These are phyloP conservation scores for Tiaroga cobitis DNA, from an alignment of 2,797 vertebrate genomes.

Conservation along the genomic window DNA sequence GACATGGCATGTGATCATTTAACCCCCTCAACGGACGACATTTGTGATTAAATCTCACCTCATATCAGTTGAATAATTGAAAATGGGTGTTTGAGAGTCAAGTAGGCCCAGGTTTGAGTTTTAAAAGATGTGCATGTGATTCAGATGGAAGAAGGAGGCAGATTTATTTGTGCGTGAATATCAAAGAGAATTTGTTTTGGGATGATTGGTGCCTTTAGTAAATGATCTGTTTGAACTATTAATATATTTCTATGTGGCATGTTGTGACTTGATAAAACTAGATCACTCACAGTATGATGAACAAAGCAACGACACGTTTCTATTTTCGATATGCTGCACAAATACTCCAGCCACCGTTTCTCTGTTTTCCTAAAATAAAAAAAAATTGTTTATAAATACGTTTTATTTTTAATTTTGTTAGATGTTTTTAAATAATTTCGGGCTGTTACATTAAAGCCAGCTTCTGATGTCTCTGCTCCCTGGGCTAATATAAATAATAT, in stretches of 20 bases:
- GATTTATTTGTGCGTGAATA: background rate
- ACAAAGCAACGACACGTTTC: background rate
- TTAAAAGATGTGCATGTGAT: background rate
- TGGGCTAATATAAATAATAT: background rate
- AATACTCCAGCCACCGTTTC: background rate
- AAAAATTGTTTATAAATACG: background rate
- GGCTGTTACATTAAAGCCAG: background rate
- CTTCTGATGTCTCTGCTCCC: background rate
- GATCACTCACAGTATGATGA: background rate
- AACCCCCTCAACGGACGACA: conserved; percentile 6
- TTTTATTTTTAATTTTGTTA: background rate
- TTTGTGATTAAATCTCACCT: conserved; percentile 39
- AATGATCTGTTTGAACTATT: conserved; percentile 5
- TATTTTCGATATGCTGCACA: background rate
- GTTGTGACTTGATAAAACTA: conserved; percentile 8
- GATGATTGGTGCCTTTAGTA: background rate
- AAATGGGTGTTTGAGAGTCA: background rate
- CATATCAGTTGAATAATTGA: background rate
- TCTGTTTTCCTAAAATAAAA: background rate
- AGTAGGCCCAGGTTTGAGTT: background rate
- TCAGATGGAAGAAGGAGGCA: background rate
- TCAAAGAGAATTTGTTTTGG: background rate
- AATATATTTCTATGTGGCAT: background rate
- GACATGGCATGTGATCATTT: conserved; percentile 27
- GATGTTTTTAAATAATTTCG: background rate